Conservation (phyloP, 2,888 invertebrate species). For the Desoria tigrina region DNA sequence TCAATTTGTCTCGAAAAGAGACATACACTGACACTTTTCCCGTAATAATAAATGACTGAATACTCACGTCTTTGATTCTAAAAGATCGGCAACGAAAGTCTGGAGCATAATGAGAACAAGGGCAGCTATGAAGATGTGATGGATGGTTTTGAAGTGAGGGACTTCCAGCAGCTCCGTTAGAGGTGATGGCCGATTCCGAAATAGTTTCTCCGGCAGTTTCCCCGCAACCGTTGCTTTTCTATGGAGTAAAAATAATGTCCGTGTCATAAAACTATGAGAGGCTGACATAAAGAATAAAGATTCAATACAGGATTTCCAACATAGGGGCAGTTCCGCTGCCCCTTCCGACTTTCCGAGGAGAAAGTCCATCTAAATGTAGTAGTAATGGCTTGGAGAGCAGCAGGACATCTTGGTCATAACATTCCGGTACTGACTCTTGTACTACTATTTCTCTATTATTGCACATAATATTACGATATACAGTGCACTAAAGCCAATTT, state of each 20-base stretch:
- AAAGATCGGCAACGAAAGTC: constrained; percentile 71
- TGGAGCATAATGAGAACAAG: constrained; percentile 72
- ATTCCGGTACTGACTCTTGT: too few species aligned
- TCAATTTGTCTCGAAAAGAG: neutral
- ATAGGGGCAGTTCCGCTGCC: too few species aligned
- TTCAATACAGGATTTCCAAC: neutral
- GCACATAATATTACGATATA: too few species aligned
- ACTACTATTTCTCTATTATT: too few species aligned
- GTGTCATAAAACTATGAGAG: constrained; percentile 3
- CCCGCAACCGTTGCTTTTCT: constrained; percentile 52
- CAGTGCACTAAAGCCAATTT: too few species aligned
- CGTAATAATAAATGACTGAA: too few species aligned
- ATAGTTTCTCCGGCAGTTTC: constrained; percentile 65
- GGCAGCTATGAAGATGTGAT: constrained; percentile 79
- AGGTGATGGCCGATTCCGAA: constrained; percentile 73
- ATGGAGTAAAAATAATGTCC: constrained; percentile 2
- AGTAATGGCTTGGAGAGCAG: too few species aligned
- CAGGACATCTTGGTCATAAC: too few species aligned
- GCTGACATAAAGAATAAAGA: too few species aligned
- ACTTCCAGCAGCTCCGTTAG: constrained; percentile 76
- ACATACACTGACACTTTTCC: neutral
- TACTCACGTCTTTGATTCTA: constrained; percentile 74
- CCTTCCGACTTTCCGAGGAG: too few species aligned
- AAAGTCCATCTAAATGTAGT: too few species aligned
- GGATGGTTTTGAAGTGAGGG: constrained; percentile 78